Percentiles rank a stretch among this genome's conserved stretches.
Conservation (phyloP, 2,113 vertebrate genomes). For the Tylochromis polylepis region DNA sequence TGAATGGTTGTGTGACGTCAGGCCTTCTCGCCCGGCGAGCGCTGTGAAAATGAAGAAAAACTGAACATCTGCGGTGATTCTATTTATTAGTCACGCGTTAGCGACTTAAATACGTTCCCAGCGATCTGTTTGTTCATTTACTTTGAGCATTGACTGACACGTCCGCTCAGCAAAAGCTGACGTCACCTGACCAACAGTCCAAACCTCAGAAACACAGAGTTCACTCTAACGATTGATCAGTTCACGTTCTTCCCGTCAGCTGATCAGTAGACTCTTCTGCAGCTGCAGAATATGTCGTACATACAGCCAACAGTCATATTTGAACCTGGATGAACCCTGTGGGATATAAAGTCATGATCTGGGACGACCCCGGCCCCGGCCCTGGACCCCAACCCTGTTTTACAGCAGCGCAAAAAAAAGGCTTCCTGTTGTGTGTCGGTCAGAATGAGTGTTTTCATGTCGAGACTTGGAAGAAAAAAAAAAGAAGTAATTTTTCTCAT, state of each 20-base stretch:
- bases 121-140: not conserved
- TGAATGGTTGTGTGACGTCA: not conserved
- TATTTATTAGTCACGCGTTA: not conserved
- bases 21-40: not conserved
- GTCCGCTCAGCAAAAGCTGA: not conserved
- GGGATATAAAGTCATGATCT: not conserved
- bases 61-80: not conserved
- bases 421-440: not conserved
- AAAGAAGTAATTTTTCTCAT: not conserved
- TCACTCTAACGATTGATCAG: not conserved
- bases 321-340: not conserved
- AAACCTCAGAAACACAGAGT: not conserved
- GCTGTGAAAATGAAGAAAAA: not conserved
- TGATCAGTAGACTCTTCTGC: accelerated
- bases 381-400: not conserved
- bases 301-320: not conserved
- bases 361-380: not conserved
- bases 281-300: not conserved
- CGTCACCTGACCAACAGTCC: not conserved
- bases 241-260: not conserved
- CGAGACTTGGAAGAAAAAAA: not conserved
- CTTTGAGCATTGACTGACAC: not conserved
- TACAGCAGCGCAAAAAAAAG: not conserved
- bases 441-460: not conserved
- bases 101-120: not conserved